These are phyloP conservation scores for Steatocranus sp. DNA, from an alignment of 2,797 vertebrate species.

Conservation along the genomic window DNA sequence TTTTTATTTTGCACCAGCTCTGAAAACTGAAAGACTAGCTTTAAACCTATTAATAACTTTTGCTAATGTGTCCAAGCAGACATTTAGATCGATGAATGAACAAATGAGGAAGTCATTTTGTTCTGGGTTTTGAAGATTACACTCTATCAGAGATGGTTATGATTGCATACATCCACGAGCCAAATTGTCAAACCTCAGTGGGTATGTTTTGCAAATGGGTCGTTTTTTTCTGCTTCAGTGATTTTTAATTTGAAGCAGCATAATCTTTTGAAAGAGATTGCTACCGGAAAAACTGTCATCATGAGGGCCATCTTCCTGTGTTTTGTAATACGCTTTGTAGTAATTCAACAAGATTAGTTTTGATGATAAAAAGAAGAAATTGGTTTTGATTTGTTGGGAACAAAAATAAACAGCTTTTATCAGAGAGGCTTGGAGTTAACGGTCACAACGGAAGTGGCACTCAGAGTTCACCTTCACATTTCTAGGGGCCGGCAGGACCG, in stretches of 20 bases:
- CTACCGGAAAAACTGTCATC: not conserved
- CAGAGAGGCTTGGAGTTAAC: not conserved
- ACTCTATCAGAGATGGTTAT: not conserved
- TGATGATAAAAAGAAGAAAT: not conserved
- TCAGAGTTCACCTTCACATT: not conserved
- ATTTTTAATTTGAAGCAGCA: constrained; percentile 41
- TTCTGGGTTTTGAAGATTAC: not conserved
- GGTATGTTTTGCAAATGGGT: constrained; percentile 1
- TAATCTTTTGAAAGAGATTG: not conserved
- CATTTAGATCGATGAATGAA: not conserved
- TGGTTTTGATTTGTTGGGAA: not conserved
- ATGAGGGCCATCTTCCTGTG: not conserved
- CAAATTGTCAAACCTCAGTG: constrained; percentile 30
- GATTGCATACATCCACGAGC: constrained; percentile 2
- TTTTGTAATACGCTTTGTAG: not conserved
- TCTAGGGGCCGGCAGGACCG: constrained; percentile 78
- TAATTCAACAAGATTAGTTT: not conserved
- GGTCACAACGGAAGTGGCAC: not conserved
- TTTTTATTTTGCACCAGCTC: not conserved
- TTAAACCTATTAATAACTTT: not conserved
- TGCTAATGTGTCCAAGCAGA: not conserved
- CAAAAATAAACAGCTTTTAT: not conserved
- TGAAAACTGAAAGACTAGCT: not conserved
- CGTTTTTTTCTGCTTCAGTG: constrained; percentile 6
- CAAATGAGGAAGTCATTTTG: not conserved